Evolutionary conservation across 2,888 invertebrate genomes (phyloP).

Genomic region (Caenorhabditis plicata): DNA sequence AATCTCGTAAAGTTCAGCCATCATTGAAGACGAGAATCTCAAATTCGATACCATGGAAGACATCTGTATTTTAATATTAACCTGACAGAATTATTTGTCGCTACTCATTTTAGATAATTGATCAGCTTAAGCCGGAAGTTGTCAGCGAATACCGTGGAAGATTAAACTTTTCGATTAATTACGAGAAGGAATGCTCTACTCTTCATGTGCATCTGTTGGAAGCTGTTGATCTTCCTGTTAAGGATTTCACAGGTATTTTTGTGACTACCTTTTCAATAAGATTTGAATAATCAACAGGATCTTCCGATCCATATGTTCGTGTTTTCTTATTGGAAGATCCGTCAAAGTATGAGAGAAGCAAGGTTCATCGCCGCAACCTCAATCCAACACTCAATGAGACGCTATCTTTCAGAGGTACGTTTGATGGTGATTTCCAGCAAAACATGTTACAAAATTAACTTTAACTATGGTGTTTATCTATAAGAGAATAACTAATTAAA

Average conservation of each 20-base stretch:
- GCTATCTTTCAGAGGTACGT: constrained; percentile 54
- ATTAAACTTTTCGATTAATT: constrained; percentile 59
- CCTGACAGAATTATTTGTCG: background rate
- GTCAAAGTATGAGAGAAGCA: constrained; percentile 46
- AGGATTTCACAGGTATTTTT: constrained; percentile 57
- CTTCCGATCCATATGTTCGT: constrained; percentile 62
- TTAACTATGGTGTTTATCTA: no score
- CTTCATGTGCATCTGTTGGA: constrained; percentile 56
- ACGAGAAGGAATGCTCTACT: constrained; percentile 52
- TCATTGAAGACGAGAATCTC: constrained; percentile 38
- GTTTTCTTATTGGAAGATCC: constrained; percentile 56
- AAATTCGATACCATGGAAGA: constrained; percentile 49
- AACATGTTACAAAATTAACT: no score
- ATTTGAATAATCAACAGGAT: constrained; percentile 28
- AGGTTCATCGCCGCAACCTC: constrained; percentile 55
- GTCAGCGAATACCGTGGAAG: constrained; percentile 57
- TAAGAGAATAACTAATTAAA: no score
- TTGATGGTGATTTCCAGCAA: no score
- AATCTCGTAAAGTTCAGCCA: constrained; percentile 47
- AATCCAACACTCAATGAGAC: constrained; percentile 61
- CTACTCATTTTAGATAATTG: constrained; percentile 43
- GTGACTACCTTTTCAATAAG: background rate
- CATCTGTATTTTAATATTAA: no score
- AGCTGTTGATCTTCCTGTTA: constrained; percentile 60
- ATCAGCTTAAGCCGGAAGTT: constrained; percentile 55